Percentiles rank a stretch among this genome's conserved stretches.
Evolutionary conservation across 2,888 invertebrate species (phyloP).

Genomic region (Carabus problematicus): DNA sequence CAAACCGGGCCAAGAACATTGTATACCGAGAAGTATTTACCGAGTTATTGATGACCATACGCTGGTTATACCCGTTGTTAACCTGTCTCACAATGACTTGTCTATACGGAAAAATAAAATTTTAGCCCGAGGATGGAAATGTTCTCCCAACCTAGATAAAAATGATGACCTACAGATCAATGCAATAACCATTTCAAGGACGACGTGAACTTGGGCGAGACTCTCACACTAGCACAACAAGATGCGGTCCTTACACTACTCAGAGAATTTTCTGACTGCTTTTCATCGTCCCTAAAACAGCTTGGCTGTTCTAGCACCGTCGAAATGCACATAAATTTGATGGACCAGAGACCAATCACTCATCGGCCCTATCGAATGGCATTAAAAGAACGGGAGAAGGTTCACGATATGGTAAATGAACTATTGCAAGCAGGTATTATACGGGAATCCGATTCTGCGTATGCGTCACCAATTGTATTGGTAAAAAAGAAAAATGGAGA

Average conservation of each 20-base stretch:
- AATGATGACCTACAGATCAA: not conserved
- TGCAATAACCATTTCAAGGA: not conserved
- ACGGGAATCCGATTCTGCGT: slow-evolving; percentile 44
- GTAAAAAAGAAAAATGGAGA: slow-evolving; percentile 47
- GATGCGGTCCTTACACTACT: not conserved
- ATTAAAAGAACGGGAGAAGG: slow-evolving; percentile 34
- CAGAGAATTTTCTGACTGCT: not conserved
- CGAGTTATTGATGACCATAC: not conserved
- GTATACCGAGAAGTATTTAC: not conserved
- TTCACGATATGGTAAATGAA: slow-evolving; percentile 42
- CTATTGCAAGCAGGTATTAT: slow-evolving; percentile 41
- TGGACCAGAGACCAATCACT: slow-evolving; percentile 33
- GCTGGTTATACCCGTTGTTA: not conserved
- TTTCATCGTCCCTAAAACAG: not conserved
- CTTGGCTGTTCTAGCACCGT: slow-evolving; percentile 30
- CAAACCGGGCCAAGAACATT: slow-evolving; percentile 2
- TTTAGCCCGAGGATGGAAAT: not conserved
- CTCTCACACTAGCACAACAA: not conserved
- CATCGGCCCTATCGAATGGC: slow-evolving; percentile 46
- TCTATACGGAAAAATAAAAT: not conserved
- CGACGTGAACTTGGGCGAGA: not conserved
- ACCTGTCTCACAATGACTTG: not conserved
- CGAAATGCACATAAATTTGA: slow-evolving; percentile 43
- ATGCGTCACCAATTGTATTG: slow-evolving; percentile 43
- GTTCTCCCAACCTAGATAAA: not conserved